Evolutionary conservation across 2,797 vertebrate species (phyloP).

Genomic region (Choloepus didactylus): DNA sequence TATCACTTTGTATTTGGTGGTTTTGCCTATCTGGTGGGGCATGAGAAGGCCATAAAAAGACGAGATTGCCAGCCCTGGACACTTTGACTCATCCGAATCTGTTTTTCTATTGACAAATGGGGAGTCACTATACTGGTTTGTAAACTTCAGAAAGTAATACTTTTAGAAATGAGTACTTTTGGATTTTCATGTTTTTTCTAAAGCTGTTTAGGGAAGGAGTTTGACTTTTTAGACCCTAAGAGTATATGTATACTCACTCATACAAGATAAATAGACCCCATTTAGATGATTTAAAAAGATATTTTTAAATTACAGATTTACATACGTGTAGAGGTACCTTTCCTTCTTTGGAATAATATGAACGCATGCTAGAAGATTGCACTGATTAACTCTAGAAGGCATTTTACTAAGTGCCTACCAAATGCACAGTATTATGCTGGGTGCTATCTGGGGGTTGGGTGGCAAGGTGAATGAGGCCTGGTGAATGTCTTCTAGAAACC

Average conservation of each 20-base stretch:
- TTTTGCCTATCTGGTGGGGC: neutral
- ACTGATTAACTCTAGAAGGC: slow-evolving; percentile 13
- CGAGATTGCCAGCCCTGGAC: neutral
- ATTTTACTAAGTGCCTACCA: neutral
- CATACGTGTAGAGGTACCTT: neutral
- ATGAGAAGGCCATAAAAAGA: slow-evolving; percentile 19
- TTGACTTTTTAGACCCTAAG: slow-evolving; percentile 29
- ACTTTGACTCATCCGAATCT: neutral
- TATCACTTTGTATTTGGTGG: neutral
- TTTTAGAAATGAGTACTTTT: slow-evolving; percentile 48
- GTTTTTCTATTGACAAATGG: neutral
- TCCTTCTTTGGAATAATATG: slow-evolving; percentile 49
- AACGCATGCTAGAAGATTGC: neutral
- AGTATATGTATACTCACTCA: neutral
- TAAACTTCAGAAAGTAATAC: slow-evolving; percentile 19
- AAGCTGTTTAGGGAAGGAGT: slow-evolving; percentile 46
- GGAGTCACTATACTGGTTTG: neutral
- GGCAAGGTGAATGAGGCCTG: neutral
- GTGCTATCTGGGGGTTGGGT: neutral
- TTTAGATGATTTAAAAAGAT: slow-evolving; percentile 48
- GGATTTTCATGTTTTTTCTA: slow-evolving; percentile 62
- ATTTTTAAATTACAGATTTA: slow-evolving; percentile 41
- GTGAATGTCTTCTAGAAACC: neutral
- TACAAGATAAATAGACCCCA: neutral
- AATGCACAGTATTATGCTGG: neutral